Conservation (phyloP, 2,888 invertebrate genomes). For the Apocheima hispidaria region DNA sequence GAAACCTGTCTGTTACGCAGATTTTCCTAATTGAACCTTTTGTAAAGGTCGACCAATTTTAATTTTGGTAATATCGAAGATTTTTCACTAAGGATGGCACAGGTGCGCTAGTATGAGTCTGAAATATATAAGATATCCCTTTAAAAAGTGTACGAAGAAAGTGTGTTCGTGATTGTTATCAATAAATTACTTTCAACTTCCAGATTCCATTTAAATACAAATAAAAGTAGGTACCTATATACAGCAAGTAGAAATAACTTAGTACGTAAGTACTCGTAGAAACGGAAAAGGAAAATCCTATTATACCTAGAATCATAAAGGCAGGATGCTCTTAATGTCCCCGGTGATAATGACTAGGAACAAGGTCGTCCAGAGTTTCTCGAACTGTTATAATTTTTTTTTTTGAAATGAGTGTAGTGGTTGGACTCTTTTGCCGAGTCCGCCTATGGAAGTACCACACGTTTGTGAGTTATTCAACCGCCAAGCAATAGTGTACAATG, state of each 20-base stretch:
- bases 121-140: neutral
- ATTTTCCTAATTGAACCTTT: slow-evolving; percentile 23
- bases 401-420: no score
- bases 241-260: neutral
- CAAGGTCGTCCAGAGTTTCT: slow-evolving; percentile 3
- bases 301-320: slow-evolving; percentile 4
- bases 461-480: no score
- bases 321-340: slow-evolving; percentile 12
- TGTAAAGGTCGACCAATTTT: neutral
- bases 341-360: neutral
- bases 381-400: slow-evolving; percentile 1
- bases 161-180: no score
- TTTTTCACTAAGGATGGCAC: neutral
- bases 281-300: slow-evolving; percentile 2
- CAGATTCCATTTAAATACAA: no score
- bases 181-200: no score
- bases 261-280: neutral
- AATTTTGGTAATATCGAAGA: slow-evolving; percentile 5
- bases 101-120: neutral
- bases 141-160: neutral
- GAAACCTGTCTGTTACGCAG: slow-evolving; percentile 16
- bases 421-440: no score
- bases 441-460: no score
- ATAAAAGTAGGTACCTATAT: no score
- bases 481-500: no score